Evolutionary conservation across 2,888 invertebrate genomes (phyloP).

Genomic region (Sylvicola cinctus): DNA sequence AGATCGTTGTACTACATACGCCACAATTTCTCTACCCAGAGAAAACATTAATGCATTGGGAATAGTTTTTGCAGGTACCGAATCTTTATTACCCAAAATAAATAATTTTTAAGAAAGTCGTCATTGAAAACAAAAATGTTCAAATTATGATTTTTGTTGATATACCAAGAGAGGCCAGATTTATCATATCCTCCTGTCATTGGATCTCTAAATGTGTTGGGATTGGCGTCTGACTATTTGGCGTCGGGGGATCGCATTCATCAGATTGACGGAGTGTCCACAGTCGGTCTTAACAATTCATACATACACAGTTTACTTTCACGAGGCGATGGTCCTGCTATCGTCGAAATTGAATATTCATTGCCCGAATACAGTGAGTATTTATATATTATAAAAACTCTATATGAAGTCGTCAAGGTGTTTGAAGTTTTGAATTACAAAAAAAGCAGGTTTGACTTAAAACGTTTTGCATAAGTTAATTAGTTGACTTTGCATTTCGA

Average conservation of each 20-base stretch:
- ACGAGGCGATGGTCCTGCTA: slow-evolving; percentile 49
- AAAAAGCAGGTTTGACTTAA: neutral
- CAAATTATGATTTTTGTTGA: neutral
- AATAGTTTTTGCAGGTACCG: slow-evolving; percentile 22
- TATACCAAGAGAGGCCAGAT: slow-evolving; percentile 20
- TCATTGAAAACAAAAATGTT: neutral
- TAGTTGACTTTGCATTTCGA: neutral
- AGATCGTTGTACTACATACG: slow-evolving; percentile 25
- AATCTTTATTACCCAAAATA: slow-evolving; percentile 1
- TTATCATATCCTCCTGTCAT: slow-evolving; percentile 26
- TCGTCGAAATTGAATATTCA: slow-evolving; percentile 68
- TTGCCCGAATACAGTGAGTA: slow-evolving; percentile 57
- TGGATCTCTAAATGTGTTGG: slow-evolving; percentile 22
- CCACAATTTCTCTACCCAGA: slow-evolving; percentile 24
- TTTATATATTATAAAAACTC: slow-evolving; percentile 10
- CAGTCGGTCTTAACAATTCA: slow-evolving; percentile 51
- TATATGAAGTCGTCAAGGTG: no score
- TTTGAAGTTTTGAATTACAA: no score
- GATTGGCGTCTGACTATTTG: slow-evolving; percentile 44
- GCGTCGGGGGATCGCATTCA: slow-evolving; percentile 61
- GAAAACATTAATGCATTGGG: slow-evolving; percentile 23
- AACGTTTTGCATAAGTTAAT: slow-evolving; percentile 1
- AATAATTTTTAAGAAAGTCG: neutral
- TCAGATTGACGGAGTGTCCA: slow-evolving; percentile 64
- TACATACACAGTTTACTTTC: slow-evolving; percentile 52